Conservation (phyloP, 2,113 vertebrate species). For the Syrrhaptes paradoxus region DNA sequence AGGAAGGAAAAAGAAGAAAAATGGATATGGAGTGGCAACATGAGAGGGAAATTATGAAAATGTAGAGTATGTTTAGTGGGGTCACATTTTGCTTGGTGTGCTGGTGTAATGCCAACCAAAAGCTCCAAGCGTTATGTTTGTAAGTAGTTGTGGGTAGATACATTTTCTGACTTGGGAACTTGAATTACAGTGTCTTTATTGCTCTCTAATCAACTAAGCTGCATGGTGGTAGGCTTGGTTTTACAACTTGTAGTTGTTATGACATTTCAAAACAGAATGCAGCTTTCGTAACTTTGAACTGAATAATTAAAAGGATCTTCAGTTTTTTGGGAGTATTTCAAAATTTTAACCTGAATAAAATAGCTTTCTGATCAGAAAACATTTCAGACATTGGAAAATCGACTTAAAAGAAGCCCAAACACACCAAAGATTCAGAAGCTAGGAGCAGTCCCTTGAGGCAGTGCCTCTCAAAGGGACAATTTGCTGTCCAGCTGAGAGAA, state of each 20-base stretch:
- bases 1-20: background rate
- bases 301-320: background rate
- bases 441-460: background rate
- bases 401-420: background rate
- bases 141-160: background rate
- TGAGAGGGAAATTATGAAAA: background rate
- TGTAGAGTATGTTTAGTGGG: background rate
- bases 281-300: background rate
- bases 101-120: background rate
- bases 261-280: background rate
- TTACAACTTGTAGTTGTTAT: background rate
- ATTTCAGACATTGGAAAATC: background rate
- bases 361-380: background rate
- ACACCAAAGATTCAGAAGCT: background rate
- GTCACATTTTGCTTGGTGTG: background rate
- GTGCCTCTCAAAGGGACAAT: background rate
- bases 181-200: background rate
- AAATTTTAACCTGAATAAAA: background rate
- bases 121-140: background rate
- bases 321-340: background rate
- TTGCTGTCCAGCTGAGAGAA: background rate
- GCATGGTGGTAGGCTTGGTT: background rate
- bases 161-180: background rate
- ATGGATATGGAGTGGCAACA: background rate
- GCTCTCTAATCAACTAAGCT: background rate